phyloP scores from a whole-genome alignment of 2,113 vertebrate species.

The Eonycteris spelaea region DNA sequence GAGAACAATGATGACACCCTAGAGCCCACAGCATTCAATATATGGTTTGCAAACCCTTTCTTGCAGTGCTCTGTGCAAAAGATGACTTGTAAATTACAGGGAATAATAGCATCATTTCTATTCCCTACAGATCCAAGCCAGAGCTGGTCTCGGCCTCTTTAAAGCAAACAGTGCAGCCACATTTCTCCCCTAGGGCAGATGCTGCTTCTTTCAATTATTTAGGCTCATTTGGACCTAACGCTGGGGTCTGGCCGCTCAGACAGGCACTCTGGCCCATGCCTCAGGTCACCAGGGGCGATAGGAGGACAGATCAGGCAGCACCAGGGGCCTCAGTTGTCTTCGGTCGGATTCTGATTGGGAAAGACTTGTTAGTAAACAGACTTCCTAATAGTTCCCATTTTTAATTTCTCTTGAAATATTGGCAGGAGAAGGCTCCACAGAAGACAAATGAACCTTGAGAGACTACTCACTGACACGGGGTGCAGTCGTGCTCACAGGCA shows the following conservation, averaged over 20 bases:
- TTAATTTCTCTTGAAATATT: constrained; percentile 54
- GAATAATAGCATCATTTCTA: constrained; percentile 77
- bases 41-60: background rate
- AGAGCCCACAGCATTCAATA: background rate
- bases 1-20: background rate
- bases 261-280: background rate
- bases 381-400: constrained; percentile 30
- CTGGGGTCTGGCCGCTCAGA: background rate
- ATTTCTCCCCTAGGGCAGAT: background rate
- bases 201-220: constrained; percentile 61
- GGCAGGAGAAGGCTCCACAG: constrained; percentile 10
- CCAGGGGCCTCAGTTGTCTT: constrained; percentile 3
- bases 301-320: background rate
- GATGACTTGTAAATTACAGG: constrained; percentile 68
- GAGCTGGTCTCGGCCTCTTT: constrained; percentile 70
- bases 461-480: background rate
- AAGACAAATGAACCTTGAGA: constrained; percentile 21
- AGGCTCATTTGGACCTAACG: background rate
- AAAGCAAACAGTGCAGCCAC: constrained; percentile 25
- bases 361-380: constrained; percentile 52
- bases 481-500: background rate
- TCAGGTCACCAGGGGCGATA: background rate
- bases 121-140: constrained; percentile 69
- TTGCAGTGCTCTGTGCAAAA: constrained; percentile 36
- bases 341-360: background rate